Base-by-base conservation (phyloP, 2,797 vertebrate species). In the Rhinogobio ventralis region DNA sequence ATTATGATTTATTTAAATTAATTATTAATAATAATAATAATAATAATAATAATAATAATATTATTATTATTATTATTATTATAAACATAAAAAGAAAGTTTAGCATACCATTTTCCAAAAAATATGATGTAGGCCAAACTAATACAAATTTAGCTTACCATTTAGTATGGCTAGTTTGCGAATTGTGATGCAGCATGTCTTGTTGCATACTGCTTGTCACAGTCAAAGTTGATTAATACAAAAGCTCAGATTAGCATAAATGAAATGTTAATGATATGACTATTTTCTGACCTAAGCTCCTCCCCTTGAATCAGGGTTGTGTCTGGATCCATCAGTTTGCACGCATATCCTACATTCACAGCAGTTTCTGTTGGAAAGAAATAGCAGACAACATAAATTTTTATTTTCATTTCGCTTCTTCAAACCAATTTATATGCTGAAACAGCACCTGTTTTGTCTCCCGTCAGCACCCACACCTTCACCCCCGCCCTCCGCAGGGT, bases 381-480 rank as follows among this genome's bases (percentile, higher is more conserved):
- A 69, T 1, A 78, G 45, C 53, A 69, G 30, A 13, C 89, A 75
- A 4, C 57, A 7, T 49, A 5, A 14, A n/a, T n/a, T 17, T 23
- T 13, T 3, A 0, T 17, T 49, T 6, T 62, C 14, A 57, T 51
- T 53, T 5, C 17, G 9, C 25, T n/a, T 20, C 11, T 51, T 49
- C 1, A 51, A 67, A 36, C 14, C 19, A 67, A 71, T 0, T 57
- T 39, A 7, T 8, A 39, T 49, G 42, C 23, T 2, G 42, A 80
- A 79, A 25, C 14, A 62, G 82, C 91, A 99, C 97, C 98, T 97
- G 95, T 97, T 91, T 99, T 99, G 92, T 99, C 98, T 90, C 98
- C 97, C 0, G 97, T 99, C 79, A 99, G 93, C 64, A 99, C 95
- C 98, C 98, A 99, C 53, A 99, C 93, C 93, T 97, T 98, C 81